These are phyloP conservation scores for Steatornis caripensis DNA, from an alignment of 2,113 vertebrate genomes.

Conservation along the genomic window DNA sequence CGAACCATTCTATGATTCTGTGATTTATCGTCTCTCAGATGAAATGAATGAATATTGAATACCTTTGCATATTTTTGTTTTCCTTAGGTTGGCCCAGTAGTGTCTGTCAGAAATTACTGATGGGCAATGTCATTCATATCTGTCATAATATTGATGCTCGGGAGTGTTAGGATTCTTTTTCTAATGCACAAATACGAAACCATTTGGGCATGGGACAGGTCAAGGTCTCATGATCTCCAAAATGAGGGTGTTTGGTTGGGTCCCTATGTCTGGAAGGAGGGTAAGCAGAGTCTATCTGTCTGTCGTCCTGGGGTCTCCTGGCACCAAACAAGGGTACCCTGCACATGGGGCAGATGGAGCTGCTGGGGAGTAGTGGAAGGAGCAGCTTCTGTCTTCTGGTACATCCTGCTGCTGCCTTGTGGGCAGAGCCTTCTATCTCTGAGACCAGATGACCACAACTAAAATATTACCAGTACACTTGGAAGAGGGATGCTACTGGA, in stretches of 20 bases:
- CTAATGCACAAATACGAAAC: not conserved
- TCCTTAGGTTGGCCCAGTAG: not conserved
- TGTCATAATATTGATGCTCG: not conserved
- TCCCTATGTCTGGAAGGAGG: fast-evolving
- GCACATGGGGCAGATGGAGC: fast-evolving
- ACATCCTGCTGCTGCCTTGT: not conserved
- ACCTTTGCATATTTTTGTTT: not conserved
- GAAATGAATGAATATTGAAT: not conserved
- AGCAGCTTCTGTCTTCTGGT: not conserved
- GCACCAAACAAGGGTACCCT: not conserved
- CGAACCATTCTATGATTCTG: too few relatives aligned
- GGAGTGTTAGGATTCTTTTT: not conserved
- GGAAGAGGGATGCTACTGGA: not conserved
- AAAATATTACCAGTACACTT: fast-evolving
- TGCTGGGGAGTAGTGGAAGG: not conserved
- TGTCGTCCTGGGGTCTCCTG: not conserved
- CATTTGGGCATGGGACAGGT: not conserved
- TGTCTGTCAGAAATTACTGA: not conserved
- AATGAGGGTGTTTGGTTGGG: not conserved
- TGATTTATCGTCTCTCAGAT: too few relatives aligned
- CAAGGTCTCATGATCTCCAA: not conserved
- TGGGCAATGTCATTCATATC: not conserved
- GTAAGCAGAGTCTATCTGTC: not conserved
- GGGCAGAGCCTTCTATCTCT: not conserved
- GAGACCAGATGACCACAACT: not conserved